Base-by-base conservation (phyloP, 1,140 invertebrate species). In the Cyrtorhinus lividipennis region DNA sequence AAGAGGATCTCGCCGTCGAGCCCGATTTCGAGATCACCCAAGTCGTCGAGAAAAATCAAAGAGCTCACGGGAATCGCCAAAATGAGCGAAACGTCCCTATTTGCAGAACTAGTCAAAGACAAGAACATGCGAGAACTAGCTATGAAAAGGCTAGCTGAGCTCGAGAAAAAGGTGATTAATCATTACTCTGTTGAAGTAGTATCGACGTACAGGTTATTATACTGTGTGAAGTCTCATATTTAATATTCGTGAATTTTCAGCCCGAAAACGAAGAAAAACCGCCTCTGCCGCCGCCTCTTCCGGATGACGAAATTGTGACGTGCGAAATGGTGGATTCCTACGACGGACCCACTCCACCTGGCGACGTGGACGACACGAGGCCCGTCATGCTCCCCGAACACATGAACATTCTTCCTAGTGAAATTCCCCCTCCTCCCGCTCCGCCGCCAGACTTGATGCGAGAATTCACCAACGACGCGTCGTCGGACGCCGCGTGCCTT, bases 91-190 rank as follows among this genome's bases (percentile, higher is more conserved):
- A 90, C 88, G 1, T 90, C 87, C 72, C 75, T 92, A 0, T 93
- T 92, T 72, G 89, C 89, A 1, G 88, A 92, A 72, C 76, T 93
- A 18, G 87, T 92, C 0, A 91, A 90, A 69, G 84, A 88, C 68
- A 83, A 84, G 64, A 86, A 88, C 64, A 89, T 88, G 75, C 75
- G 86, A 1, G 84, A 86, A 66, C 77, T 87, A 68, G 86, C 85
- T 15, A 73, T 80, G 23, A 83, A 85, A 69, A 81, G 81, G 67
- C 69, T 86, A 2, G 78, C 86, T 71, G 83, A 81, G 71, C 77
- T 83, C 22, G 79, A 83, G 59, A 79, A 83, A 59, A 78, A 78
- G 63, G 78, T 79, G 66, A 67, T 57, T 57, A 18, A 38, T 38
- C 30, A 8, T 38, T 15, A 38, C 24, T 65, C 67, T 22, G 67